phyloP scores from a whole-genome alignment of 1,140 invertebrate genomes.

The Trachelipus rathkii region DNA sequence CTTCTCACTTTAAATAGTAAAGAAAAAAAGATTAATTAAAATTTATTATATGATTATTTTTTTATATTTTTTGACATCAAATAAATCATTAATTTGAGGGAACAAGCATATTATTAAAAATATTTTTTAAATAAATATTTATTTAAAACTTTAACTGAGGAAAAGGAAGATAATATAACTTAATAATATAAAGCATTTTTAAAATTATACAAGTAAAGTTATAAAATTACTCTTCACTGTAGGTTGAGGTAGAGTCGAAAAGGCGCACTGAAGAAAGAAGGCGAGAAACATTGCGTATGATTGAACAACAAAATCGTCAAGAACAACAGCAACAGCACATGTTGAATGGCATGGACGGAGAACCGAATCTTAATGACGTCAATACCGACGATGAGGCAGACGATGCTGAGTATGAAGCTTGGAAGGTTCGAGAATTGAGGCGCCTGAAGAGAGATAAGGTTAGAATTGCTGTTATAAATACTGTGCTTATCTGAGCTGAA shows the following conservation, averaged over 20 bases:
- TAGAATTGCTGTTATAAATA: constrained; percentile 14
- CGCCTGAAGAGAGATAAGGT: constrained; percentile 92
- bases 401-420: constrained; percentile 94
- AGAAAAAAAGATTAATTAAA: no score
- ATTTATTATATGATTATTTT: no score
- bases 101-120: no score
- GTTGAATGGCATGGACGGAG: constrained; percentile 26
- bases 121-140: no score
- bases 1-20: no score
- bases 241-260: constrained; percentile 65
- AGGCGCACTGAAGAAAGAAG: constrained; percentile 76
- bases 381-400: constrained; percentile 97
- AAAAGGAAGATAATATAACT: no score
- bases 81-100: no score
- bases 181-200: no score
- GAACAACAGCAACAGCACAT: constrained; percentile 15
- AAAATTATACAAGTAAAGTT: no score
- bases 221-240: background rate
- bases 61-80: no score
- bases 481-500: no score
- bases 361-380: constrained; percentile 68
- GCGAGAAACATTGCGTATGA: constrained; percentile 72
- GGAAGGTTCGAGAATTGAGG: constrained; percentile 95
- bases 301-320: constrained; percentile 39
- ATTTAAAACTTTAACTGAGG: no score